These are phyloP conservation scores for Yoshiicerus persimilis DNA, from an alignment of 1,140 invertebrate species.

Conservation along the genomic window DNA sequence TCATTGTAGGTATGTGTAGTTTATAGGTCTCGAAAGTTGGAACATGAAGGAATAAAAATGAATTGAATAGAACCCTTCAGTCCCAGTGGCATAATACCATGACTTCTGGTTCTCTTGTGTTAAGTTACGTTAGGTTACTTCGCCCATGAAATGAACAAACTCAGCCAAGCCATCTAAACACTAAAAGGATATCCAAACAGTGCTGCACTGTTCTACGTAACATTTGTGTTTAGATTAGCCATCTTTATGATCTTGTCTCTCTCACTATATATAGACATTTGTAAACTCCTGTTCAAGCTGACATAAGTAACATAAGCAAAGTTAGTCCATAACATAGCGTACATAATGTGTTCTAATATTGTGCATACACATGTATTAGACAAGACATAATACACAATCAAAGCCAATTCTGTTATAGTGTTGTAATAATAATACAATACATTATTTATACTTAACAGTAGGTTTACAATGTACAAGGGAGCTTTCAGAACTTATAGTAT, in stretches of 20 bases:
- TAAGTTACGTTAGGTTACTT: not conserved
- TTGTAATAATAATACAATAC: not conserved
- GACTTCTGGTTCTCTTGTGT: not conserved
- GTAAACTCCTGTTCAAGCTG: not conserved
- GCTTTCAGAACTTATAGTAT: no score
- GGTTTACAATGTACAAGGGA: not conserved
- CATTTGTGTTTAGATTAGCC: constrained; percentile 21
- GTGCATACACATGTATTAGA: not conserved
- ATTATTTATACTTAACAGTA: not conserved
- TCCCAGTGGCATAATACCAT: not conserved
- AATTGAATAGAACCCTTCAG: not conserved
- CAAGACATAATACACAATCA: not conserved
- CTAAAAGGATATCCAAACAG: constrained; percentile 5
- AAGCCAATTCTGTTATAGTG: not conserved
- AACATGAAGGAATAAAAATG: not conserved
- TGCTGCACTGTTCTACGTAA: not conserved
- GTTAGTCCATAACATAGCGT: not conserved
- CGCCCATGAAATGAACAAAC: constrained; percentile 10
- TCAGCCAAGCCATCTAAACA: not conserved
- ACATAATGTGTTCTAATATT: not conserved
- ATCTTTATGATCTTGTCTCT: constrained; percentile 17
- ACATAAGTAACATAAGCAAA: constrained; percentile 7
- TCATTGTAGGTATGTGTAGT: not conserved
- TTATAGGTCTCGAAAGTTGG: not conserved
- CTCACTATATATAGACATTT: constrained; percentile 16